Conservation (phyloP, 2,797 vertebrate species). For the Tachyglossus aculeatus region DNA sequence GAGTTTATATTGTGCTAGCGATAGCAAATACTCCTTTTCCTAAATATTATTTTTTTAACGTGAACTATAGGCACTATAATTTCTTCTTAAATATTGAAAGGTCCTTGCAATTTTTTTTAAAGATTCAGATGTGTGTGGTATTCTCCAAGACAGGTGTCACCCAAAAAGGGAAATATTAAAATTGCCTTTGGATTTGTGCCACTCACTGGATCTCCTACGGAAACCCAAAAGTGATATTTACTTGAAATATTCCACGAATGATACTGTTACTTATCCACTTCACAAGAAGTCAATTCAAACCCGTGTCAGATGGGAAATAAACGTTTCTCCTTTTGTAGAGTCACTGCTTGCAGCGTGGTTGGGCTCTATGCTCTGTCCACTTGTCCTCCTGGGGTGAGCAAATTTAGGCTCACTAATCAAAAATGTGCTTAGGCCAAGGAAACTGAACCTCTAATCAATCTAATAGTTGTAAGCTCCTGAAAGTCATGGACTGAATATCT, state of each 20-base stretch:
- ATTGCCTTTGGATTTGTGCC: background rate
- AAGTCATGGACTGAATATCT: background rate
- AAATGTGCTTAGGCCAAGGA: background rate
- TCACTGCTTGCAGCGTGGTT: background rate
- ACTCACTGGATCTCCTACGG: conserved; percentile 18
- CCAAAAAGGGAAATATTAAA: conserved; percentile 10
- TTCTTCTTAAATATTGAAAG: background rate
- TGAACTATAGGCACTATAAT: background rate
- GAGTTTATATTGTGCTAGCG: background rate
- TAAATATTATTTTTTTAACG: background rate
- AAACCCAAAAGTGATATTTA: background rate
- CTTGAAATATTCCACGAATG: background rate
- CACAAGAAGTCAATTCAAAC: conserved; percentile 19
- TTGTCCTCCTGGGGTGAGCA: background rate
- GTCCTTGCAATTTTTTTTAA: background rate
- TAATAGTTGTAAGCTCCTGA: background rate
- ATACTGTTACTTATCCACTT: background rate
- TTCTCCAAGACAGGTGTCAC: background rate
- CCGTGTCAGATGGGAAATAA: conserved; percentile 34
- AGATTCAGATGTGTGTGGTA: background rate
- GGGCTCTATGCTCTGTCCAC: rapidly evolving
- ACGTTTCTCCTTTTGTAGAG: conserved; percentile 15
- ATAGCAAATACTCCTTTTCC: background rate
- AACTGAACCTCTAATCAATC: conserved; percentile 1
- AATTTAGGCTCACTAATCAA: conserved; percentile 5